Evolutionary conservation across 2,113 vertebrate genomes (phyloP).

Genomic region (Plecotus auritus): DNA sequence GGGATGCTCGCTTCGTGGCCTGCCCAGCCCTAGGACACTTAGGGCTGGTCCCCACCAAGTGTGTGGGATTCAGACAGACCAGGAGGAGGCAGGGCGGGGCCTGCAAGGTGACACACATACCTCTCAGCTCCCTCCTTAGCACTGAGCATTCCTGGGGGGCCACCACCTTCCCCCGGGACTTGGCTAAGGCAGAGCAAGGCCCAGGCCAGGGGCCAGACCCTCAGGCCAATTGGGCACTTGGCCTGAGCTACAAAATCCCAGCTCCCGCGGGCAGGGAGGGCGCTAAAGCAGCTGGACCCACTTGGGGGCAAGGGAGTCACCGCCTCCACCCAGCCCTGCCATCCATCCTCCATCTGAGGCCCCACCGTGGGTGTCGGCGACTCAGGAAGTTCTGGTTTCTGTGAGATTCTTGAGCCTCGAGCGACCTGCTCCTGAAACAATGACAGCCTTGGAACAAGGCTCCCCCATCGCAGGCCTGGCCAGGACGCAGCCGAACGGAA

Average conservation of each 20-base stretch:
- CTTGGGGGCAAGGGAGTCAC: conserved; percentile 37
- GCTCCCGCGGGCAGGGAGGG: background rate
- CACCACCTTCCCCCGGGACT: background rate
- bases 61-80: background rate
- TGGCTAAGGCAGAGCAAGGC: background rate
- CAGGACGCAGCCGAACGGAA: background rate
- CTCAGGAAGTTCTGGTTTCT: conserved; percentile 67
- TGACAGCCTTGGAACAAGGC: conserved; percentile 68
- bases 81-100: background rate
- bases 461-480: conserved; percentile 49
- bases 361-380: conserved; percentile 67
- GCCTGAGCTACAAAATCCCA: background rate
- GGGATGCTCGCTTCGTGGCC: background rate
- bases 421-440: conserved; percentile 74
- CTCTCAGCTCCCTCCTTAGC: conserved; percentile 53
- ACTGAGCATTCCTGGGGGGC: conserved; percentile 38
- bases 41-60: background rate
- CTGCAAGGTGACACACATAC: conserved; percentile 1
- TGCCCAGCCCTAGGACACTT: background rate
- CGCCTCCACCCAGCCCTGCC: conserved; percentile 14
- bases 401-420: conserved; percentile 63
- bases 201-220: background rate
- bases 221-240: conserved; percentile 23
- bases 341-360: background rate
- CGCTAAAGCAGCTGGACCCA: conserved; percentile 48